Evolutionary conservation across 2,797 vertebrate genomes (phyloP).

Genomic region (Sebastes trivittatus): DNA sequence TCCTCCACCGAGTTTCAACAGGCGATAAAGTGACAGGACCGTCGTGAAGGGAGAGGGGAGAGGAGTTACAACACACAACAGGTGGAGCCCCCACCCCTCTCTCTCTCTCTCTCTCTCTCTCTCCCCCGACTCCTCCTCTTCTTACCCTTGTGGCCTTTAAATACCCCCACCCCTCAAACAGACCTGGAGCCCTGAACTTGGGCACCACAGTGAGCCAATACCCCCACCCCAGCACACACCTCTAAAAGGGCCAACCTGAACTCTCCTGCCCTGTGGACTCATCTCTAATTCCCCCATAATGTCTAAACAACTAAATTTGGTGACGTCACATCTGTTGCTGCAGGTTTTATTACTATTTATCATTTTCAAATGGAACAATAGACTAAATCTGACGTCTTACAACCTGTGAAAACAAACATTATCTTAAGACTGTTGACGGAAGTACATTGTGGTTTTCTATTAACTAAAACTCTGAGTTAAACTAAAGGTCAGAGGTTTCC

Average conservation of each 20-base stretch:
- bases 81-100: slow-evolving; percentile 33
- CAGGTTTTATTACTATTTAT: background rate
- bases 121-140: background rate
- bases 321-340: background rate
- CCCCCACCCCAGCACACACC: background rate
- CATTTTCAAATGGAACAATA: background rate
- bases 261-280: background rate
- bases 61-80: slow-evolving; percentile 55
- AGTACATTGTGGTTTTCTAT: background rate
- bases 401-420: background rate
- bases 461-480: background rate
- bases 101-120: too few relatives aligned
- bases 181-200: slow-evolving; percentile 46
- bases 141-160: slow-evolving; percentile 44
- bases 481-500: background rate
- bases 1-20: background rate
- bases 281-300: background rate
- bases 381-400: background rate
- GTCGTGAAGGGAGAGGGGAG: background rate
- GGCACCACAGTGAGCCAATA: slow-evolving; percentile 6
- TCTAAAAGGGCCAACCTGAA: background rate
- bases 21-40: slow-evolving; percentile 25
- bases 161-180: slow-evolving; percentile 35
- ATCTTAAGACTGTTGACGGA: background rate
- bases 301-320: background rate